These are phyloP conservation scores for Batillaria attramentaria DNA, from an alignment of 1,140 invertebrate genomes.

Conservation along the genomic window DNA sequence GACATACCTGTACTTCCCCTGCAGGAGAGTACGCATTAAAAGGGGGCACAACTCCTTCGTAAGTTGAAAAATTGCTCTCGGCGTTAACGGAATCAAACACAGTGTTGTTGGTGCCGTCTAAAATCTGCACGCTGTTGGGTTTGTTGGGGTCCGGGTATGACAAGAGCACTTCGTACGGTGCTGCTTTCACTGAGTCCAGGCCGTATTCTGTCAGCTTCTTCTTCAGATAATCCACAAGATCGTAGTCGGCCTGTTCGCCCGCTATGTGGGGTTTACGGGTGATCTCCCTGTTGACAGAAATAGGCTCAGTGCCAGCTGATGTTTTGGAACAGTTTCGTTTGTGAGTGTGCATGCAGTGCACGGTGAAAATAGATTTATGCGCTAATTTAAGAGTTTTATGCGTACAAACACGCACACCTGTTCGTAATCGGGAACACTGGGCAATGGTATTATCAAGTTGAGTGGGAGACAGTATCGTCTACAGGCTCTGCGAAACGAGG, in stretches of 20 bases:
- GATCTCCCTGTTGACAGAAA: conserved; percentile 59
- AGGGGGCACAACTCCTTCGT: conserved; percentile 20
- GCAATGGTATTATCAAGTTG: no score
- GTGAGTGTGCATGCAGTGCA: no score
- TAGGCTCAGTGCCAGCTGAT: no score
- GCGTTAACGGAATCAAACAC: not conserved
- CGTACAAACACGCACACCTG: no score
- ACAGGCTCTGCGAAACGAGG: no score
- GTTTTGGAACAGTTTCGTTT: no score
- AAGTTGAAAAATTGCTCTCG: not conserved
- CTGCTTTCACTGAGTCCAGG: conserved; percentile 40
- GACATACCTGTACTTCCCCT: not conserved
- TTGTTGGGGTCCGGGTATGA: conserved; percentile 50
- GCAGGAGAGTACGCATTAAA: conserved; percentile 21
- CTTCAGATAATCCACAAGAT: conserved; percentile 54
- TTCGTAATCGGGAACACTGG: no score
- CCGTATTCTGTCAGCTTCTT: conserved; percentile 51
- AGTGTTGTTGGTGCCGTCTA: not conserved
- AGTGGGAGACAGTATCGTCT: no score
- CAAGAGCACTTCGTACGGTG: conserved; percentile 54
- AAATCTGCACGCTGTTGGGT: conserved; percentile 1
- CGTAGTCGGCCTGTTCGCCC: conserved; percentile 55
- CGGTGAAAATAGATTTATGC: no score
- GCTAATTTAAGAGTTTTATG: no score
- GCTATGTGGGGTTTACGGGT: conserved; percentile 64